A percentile compares a stretch with the other conserved stretches of the same genome.
These are phyloP conservation scores for Apamea crenata DNA, from an alignment of 2,888 invertebrate species.

Conservation along the genomic window DNA sequence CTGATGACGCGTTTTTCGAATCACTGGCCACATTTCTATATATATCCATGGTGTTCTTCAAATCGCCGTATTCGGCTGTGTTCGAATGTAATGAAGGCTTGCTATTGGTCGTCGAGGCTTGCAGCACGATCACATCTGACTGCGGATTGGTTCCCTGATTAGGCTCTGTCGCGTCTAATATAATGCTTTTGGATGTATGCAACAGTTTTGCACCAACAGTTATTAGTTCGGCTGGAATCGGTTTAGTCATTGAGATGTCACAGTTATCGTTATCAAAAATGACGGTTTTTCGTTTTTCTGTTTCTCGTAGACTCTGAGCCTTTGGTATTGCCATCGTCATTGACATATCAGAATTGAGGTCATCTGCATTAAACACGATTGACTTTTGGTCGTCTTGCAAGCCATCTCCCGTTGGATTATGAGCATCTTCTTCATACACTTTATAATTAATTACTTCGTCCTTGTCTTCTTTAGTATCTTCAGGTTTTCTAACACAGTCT, in stretches of 20 bases:
- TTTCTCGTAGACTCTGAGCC: constrained; percentile 15
- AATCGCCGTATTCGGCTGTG: constrained; percentile 22
- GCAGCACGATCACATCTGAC: constrained; percentile 66
- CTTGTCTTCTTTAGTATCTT: constrained; percentile 1
- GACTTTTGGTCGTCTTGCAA: constrained; percentile 4
- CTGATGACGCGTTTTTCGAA: neutral
- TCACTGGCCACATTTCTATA: constrained; percentile 48
- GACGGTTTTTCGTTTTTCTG: constrained; percentile 22
- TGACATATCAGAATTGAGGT: constrained; percentile 27
- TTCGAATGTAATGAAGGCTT: constrained; percentile 24
- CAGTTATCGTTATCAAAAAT: constrained; percentile 38
- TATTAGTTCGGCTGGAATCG: constrained; percentile 53
- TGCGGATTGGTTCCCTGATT: constrained; percentile 21
- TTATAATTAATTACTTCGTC: constrained; percentile 20
- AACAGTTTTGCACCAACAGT: constrained; percentile 23
- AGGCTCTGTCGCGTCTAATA: constrained; percentile 1
- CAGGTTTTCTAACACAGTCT: constrained; percentile 1
- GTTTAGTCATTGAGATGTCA: constrained; percentile 52
- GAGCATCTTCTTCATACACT: constrained; percentile 5
- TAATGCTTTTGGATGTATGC: constrained; percentile 18
- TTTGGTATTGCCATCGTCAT: constrained; percentile 21
- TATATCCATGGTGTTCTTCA: constrained; percentile 27
- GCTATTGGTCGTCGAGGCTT: constrained; percentile 43
- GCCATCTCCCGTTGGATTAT: neutral
- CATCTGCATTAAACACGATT: neutral